Conservation (phyloP, 1,140 invertebrate genomes). For the Lucilia cuprina region DNA sequence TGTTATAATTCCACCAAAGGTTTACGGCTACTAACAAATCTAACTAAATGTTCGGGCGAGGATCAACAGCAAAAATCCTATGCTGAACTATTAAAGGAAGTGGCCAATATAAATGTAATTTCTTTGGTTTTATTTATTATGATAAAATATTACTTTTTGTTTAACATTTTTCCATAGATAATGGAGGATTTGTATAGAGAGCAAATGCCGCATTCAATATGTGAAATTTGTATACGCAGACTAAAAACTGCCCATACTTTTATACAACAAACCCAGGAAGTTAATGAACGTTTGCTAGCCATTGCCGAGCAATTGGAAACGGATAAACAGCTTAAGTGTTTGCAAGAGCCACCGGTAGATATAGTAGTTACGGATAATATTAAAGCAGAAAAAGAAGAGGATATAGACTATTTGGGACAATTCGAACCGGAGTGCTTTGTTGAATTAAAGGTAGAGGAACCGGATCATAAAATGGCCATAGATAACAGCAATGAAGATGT, state of each 20-base stretch:
- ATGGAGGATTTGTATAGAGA: neutral
- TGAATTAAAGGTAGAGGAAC: neutral
- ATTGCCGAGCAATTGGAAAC: neutral
- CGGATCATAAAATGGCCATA: neutral
- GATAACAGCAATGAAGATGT: neutral
- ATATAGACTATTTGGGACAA: neutral
- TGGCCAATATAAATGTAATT: conserved; percentile 6
- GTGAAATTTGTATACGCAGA: neutral
- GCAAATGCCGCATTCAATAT: neutral
- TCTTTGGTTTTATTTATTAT: neutral
- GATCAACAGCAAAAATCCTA: neutral
- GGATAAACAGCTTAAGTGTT: neutral
- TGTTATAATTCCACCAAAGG: neutral
- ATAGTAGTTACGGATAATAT: neutral
- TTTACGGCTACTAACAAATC: neutral
- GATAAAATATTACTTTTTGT: neutral
- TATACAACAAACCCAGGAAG: neutral
- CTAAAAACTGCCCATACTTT: neutral
- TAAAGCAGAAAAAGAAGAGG: neutral
- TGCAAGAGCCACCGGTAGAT: neutral
- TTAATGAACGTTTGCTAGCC: neutral
- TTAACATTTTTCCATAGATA: neutral
- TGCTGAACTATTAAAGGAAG: conserved; percentile 13
- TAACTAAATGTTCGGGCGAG: neutral
- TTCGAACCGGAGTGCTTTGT: neutral